A percentile compares a stretch with the other conserved stretches of the same genome.
These are phyloP conservation scores for Axea sp. DNA, from an alignment of 2,888 invertebrate species.

Conservation along the genomic window DNA sequence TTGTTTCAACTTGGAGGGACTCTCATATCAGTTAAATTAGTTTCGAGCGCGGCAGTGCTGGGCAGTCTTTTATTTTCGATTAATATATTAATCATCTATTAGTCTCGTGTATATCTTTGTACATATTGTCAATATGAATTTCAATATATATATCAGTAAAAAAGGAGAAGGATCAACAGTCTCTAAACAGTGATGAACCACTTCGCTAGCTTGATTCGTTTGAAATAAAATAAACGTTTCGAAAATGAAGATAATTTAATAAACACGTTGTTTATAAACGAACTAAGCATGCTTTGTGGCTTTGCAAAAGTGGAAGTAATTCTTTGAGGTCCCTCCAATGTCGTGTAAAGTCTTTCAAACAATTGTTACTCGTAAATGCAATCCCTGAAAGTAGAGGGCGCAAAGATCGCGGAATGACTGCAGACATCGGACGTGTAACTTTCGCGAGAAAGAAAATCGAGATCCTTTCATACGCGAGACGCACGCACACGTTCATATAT, in stretches of 20 bases:
- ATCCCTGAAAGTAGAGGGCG: conserved; percentile 32
- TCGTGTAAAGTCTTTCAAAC: conserved; percentile 37
- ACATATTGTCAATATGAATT: too few relatives aligned
- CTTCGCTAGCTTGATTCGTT: background rate
- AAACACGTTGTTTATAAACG: background rate
- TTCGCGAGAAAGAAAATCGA: conserved; percentile 35
- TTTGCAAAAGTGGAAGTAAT: conserved; percentile 34
- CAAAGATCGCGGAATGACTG: conserved; percentile 31
- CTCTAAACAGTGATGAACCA: conserved; percentile 16
- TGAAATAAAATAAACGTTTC: background rate
- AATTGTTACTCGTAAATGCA: conserved; percentile 36
- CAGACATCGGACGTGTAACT: conserved; percentile 36
- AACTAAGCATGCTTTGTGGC: background rate
- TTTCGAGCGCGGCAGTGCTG: conserved; percentile 32
- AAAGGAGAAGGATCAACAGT: conserved; percentile 32
- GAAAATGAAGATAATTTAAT: too few relatives aligned
- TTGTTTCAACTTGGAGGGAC: conserved; percentile 24
- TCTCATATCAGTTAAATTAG: conserved; percentile 19
- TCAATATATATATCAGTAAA: too few relatives aligned
- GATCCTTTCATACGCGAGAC: conserved; percentile 38
- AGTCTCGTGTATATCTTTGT: conserved; percentile 10
- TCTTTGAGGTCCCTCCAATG: conserved; percentile 37
- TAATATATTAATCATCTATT: conserved; percentile 18
- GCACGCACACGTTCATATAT: conserved; percentile 34
- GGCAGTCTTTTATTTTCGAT: conserved; percentile 48